Conservation (phyloP, 2,888 invertebrate genomes). For the Eledona agricola region DNA sequence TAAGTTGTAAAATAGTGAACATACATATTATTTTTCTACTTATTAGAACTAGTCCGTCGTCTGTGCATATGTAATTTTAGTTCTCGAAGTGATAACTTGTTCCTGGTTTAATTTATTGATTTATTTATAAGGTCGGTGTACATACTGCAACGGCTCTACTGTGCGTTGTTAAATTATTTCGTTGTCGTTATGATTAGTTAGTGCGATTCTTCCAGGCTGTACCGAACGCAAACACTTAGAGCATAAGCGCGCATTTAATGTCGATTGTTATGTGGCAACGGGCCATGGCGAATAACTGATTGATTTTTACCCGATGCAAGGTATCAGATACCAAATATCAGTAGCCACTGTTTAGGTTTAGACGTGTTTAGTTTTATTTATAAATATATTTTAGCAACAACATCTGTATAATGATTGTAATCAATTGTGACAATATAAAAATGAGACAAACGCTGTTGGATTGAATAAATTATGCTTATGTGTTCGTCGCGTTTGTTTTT, state of each 20-base stretch:
- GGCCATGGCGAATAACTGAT: constrained; percentile 5
- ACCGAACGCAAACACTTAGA: constrained; percentile 24
- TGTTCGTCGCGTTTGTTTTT: constrained; percentile 43
- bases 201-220: constrained; percentile 33
- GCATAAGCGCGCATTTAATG: constrained; percentile 20
- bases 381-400: constrained; percentile 42
- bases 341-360: constrained; percentile 41
- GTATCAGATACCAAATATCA: constrained; percentile 44
- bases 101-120: constrained; percentile 33
- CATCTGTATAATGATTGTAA: constrained; percentile 49
- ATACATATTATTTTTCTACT: constrained; percentile 50
- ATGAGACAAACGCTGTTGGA: constrained; percentile 54
- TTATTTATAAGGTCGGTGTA: constrained; percentile 23
- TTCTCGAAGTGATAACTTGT: constrained; percentile 32
- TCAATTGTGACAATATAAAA: constrained; percentile 61
- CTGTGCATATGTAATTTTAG: constrained; percentile 39
- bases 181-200: constrained; percentile 22
- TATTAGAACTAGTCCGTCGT: constrained; percentile 45
- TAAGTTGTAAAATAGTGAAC: constrained; percentile 43
- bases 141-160: constrained; percentile 28
- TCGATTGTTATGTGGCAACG: constrained; percentile 25
- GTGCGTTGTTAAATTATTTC: constrained; percentile 26
- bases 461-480: constrained; percentile 57
- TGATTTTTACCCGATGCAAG: constrained; percentile 36
- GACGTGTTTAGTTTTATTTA: constrained; percentile 39